Conservation (phyloP, 2,888 invertebrate species). For the Drosophila birchii region DNA sequence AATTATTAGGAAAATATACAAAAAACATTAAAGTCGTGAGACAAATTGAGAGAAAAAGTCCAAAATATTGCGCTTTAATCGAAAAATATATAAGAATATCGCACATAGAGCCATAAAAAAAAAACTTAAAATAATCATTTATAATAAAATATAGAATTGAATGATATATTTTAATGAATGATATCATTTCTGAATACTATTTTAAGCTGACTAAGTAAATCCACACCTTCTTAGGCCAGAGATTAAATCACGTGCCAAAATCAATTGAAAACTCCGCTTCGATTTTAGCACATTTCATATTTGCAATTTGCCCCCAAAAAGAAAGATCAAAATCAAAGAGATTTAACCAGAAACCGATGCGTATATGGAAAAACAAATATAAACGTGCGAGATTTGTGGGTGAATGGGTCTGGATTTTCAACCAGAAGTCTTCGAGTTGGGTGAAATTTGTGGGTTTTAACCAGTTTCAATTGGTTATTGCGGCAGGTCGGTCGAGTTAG, state of each 20-base stretch:
- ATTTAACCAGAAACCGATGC: conserved; percentile 5
- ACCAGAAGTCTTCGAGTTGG: conserved; percentile 53
- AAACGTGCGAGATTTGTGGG: conserved; percentile 26
- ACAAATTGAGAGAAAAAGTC: too few species aligned
- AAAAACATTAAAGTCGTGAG: too few species aligned
- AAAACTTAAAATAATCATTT: neutral
- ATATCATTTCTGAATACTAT: neutral
- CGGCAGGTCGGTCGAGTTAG: conserved; percentile 80
- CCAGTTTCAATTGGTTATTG: conserved; percentile 82
- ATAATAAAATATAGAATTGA: neutral
- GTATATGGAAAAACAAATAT: conserved; percentile 22
- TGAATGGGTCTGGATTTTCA: conserved; percentile 6
- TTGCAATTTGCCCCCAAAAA: conserved; percentile 14
- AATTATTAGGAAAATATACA: neutral
- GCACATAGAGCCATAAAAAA: too few species aligned
- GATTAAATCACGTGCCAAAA: conserved; percentile 17
- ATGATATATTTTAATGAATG: neutral
- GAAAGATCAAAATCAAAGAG: conserved; percentile 12
- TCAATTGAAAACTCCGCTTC: conserved; percentile 5
- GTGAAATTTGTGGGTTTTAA: conserved; percentile 53
- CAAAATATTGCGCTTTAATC: too few species aligned
- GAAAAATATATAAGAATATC: too few species aligned
- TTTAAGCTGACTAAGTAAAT: neutral
- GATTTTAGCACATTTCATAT: conserved; percentile 67
- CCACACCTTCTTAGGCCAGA: conserved; percentile 11